Base-by-base conservation (phyloP, 2,797 vertebrate genomes). In the Vipera ursinii region DNA sequence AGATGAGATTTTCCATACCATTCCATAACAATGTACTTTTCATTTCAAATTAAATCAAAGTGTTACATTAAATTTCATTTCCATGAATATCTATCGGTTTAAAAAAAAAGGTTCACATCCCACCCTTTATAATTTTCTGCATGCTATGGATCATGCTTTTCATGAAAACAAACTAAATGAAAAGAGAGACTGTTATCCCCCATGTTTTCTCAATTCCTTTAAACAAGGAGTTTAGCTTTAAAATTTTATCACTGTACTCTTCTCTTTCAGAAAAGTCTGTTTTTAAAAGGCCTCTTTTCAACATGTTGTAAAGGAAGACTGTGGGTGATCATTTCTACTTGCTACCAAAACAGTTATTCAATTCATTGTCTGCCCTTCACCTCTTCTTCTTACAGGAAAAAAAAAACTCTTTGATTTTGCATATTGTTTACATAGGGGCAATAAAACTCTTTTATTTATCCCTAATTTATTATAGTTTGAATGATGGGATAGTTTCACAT, bases 231-330 rank as follows among this genome's bases (percentile, higher is more conserved):
- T 10, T 44, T 82, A 86, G 88, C 32, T 89, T 56, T 82, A 85
- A 61, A 85, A 61, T 59, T 59, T 51, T 44, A 86, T 90, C 28
- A 44, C 12, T 60, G 89, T 53, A 44, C 10, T n/a, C 28, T 32
- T 55, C 61, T 60, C 59, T 86, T 87, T 48, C 88, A 86, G 32
- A 86, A 63, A 73, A 15, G 28, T 15, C 32, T 15, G 38, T 1
- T 55, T 93, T 86, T 94, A 73, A 91, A 85, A 22, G 55, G 53
- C 10, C 89, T 88, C 0, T 38, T 53, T 17, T 0, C 0, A 44
- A 28, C 20, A n/a, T 32, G 92, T 90, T 86, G 48, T 92, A 94
- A 95, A 44, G 38, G 94, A 95, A 89, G 32, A 26, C 51, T 38
- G 24, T 44, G 2, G 9, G 20, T 90, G 56, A 44, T 6, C 12